Conservation (phyloP, 2,888 invertebrate genomes). For the Rutpela maculata region DNA sequence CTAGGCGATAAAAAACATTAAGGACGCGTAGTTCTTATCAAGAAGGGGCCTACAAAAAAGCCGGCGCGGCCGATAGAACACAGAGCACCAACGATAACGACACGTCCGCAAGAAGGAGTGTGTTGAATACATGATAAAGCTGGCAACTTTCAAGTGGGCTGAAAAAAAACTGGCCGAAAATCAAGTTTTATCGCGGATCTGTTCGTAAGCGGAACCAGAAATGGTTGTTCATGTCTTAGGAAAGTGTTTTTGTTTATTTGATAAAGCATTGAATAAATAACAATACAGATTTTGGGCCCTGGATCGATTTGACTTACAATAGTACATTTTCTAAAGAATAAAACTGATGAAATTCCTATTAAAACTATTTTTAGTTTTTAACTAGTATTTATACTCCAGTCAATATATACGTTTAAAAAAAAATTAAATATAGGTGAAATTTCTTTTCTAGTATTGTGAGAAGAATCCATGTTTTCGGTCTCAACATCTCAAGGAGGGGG, state of each 20-base stretch:
- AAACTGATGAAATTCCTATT: too few species aligned
- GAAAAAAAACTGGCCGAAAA: background rate
- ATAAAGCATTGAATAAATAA: too few species aligned
- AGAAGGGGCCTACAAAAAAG: background rate
- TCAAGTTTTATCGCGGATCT: background rate
- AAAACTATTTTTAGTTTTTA: too few species aligned
- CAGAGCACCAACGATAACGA: constrained; percentile 1
- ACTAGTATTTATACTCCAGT: too few species aligned
- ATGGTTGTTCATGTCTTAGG: background rate
- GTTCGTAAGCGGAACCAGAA: background rate
- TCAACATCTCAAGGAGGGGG: too few species aligned
- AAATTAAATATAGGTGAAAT: too few species aligned
- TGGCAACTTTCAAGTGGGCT: background rate
- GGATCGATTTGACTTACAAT: too few species aligned
- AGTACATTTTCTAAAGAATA: too few species aligned
- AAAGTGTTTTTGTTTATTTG: constrained; percentile 2
- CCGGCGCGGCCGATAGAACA: background rate
- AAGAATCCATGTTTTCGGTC: too few species aligned
- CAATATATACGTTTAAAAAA: too few species aligned
- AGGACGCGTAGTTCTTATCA: background rate
- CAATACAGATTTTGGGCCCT: too few species aligned
- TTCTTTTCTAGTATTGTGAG: too few species aligned
- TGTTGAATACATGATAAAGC: constrained; percentile 7
- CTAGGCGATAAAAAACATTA: background rate
- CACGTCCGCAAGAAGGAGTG: background rate